These are phyloP conservation scores for Orthonyx spaldingii DNA, from an alignment of 2,113 vertebrate genomes.

Conservation along the genomic window DNA sequence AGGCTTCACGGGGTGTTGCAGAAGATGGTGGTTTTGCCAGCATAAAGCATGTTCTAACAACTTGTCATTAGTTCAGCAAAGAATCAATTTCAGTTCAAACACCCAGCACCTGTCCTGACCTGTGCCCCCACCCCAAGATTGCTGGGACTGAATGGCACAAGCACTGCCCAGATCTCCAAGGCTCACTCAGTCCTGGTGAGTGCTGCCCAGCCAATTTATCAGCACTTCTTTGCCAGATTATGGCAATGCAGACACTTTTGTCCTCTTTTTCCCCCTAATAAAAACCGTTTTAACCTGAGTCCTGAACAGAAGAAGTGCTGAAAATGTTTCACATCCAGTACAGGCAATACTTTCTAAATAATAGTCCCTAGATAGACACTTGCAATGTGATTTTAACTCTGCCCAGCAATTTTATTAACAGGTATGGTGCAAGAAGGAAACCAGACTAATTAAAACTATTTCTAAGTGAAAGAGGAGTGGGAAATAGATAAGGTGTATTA, in stretches of 20 bases:
- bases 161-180: background rate
- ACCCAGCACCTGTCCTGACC: background rate
- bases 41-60: background rate
- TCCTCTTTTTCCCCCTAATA: background rate
- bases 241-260: background rate
- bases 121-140: background rate
- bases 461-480: background rate
- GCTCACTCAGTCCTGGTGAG: background rate
- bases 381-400: background rate
- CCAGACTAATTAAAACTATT: background rate
- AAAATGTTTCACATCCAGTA: background rate
- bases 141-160: background rate
- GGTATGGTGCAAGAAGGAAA: background rate
- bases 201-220: background rate
- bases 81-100: background rate
- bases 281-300: background rate
- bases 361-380: background rate
- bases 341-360: background rate
- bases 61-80: background rate
- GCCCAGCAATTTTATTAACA: background rate
- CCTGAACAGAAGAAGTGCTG: background rate
- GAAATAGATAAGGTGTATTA: background rate
- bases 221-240: background rate
- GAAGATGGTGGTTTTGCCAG: background rate
- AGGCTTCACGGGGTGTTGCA: background rate